A percentile compares a stretch with the other conserved stretches of the same genome.
Evolutionary conservation across 2,888 invertebrate genomes (phyloP).

Genomic region (Alentia gelatinosa): DNA sequence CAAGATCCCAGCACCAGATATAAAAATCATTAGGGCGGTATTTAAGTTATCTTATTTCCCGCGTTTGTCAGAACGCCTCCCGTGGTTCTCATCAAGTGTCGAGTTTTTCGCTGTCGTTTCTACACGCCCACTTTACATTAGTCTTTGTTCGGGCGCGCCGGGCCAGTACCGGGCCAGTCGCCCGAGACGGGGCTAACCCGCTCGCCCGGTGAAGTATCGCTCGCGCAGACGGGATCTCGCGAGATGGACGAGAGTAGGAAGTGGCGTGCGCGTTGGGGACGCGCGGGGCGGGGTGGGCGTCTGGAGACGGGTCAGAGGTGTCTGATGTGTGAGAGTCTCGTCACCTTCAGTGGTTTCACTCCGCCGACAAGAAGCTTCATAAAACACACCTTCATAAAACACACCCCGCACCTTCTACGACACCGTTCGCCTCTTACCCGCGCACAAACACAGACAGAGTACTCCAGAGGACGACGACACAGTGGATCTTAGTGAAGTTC

Average conservation of each 20-base stretch:
- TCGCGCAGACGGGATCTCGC: background rate
- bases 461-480: too few relatives aligned
- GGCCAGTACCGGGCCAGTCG: background rate
- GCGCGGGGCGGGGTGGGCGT: background rate
- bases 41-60: slow-evolving; percentile 32
- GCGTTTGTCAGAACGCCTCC: slow-evolving; percentile 3
- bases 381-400: too few relatives aligned
- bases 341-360: background rate
- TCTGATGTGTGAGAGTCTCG: slow-evolving; percentile 24
- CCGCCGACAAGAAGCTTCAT: too few relatives aligned
- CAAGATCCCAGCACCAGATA: background rate
- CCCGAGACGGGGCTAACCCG: background rate
- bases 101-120: background rate
- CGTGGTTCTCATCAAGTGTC: background rate
- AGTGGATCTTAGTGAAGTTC: too few relatives aligned
- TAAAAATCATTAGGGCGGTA: background rate
- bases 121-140: background rate
- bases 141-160: background rate
- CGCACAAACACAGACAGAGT: too few relatives aligned
- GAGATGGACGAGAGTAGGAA: slow-evolving; percentile 24
- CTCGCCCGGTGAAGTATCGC: background rate
- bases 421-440: too few relatives aligned
- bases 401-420: too few relatives aligned
- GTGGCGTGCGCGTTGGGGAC: background rate
- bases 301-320: background rate